These are phyloP conservation scores for Aldabrachelys gigantea DNA, from an alignment of 2,113 vertebrate species.

Conservation along the genomic window DNA sequence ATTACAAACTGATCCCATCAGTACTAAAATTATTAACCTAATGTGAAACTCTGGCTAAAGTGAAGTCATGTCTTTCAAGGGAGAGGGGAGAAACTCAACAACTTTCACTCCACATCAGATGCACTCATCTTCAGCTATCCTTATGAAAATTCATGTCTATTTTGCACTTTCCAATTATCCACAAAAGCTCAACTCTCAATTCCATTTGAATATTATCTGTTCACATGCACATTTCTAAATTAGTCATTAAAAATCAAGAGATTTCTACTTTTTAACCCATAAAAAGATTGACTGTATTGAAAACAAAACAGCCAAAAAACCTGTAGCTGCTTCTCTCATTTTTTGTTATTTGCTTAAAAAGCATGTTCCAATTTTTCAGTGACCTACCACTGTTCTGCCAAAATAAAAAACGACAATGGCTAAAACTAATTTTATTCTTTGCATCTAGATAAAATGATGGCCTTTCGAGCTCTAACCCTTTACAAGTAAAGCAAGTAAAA, in stretches of 20 bases:
- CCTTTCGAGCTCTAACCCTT: too few species aligned
- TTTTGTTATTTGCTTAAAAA: background rate
- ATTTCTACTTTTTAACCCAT: background rate
- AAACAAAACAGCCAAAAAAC: background rate
- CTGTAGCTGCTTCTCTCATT: accelerated
- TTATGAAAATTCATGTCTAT: accelerated
- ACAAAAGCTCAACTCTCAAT: accelerated
- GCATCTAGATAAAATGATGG: too few species aligned
- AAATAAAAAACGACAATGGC: background rate
- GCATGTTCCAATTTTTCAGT: background rate
- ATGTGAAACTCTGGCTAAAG: accelerated
- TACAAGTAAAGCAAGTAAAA: too few species aligned
- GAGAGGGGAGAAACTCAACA: background rate
- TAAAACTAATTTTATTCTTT: too few species aligned
- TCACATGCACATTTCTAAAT: accelerated
- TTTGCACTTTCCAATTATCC: accelerated
- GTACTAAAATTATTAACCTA: background rate
- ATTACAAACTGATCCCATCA: background rate
- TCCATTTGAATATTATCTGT: too few species aligned
- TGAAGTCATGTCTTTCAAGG: background rate
- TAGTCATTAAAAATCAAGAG: accelerated
- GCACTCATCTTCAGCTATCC: background rate
- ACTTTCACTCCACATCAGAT: background rate
- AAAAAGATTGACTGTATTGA: accelerated
- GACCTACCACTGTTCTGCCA: background rate